Base-by-base conservation (phyloP, 2,888 invertebrate genomes). In the Steinernema hermaphroditum region DNA sequence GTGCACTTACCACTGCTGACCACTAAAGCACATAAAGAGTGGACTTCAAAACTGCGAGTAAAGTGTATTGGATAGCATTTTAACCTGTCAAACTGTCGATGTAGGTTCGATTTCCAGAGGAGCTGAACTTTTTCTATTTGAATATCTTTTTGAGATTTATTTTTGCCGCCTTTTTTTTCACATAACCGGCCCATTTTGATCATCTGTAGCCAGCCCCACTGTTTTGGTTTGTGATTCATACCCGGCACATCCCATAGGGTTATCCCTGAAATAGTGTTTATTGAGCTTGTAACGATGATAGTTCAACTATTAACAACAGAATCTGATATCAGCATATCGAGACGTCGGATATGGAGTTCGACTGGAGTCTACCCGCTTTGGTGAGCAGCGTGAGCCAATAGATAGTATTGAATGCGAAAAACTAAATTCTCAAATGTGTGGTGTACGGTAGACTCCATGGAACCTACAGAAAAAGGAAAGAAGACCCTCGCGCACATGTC, bases 351-450 rank as follows among this genome's bases (percentile, higher is more conserved):
- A 62, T 62, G 62, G 62, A 62, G 62, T 32, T 34, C 19, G 62
- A 34, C 16, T 34, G 37, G 22, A 37, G 27, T 69, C 69, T 70
- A 46, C 70, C 70, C 9, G 79, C 75, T 72, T 82, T 80, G 74
- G 77, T 75, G 22, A 81, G 75, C 19, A 82, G 76, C 44, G 80
- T 75, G n/a, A 79, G 46, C 82, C 82, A 82, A 73, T 80, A 82
- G 29, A 78, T 24, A 19, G 77, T 70, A 70, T 82, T 82, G 79
- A 82, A 82, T n/a, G 81, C 29, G 49, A 76, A 22, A 54, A 81
- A 82, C 81, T 82, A 76, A 71, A 80, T 8, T 37, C 6, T 43
- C 9, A 12, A 19, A 54, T 12, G 37, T 24, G 16, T 43, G 19
- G 16, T 2, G 16, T n/a, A n/a, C n/a, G n/a, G n/a, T n/a, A n/a